phyloP scores from a whole-genome alignment of 2,113 vertebrate species.

The Campylomormyrus tamandua region DNA sequence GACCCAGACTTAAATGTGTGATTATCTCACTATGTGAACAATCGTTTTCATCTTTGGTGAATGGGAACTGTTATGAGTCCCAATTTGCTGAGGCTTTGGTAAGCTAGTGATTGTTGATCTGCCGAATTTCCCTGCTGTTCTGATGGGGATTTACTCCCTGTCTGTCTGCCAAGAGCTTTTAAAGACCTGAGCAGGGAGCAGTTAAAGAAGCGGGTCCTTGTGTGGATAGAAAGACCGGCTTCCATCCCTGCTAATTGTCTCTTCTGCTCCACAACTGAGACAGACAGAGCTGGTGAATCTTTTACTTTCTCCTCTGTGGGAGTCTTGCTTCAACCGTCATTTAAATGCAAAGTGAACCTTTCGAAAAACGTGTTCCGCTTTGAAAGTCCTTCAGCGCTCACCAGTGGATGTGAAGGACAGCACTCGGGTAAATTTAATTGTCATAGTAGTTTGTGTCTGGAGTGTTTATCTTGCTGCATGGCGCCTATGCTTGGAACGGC shows the following conservation, averaged over 20 bases:
- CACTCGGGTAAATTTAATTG: neutral
- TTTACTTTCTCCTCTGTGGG: too few species aligned
- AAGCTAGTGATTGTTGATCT: neutral
- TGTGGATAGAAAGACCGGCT: neutral
- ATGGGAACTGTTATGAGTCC: neutral
- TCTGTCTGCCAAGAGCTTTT: neutral
- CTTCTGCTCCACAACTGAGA: neutral
- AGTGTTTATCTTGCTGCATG: neutral
- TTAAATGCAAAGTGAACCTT: neutral
- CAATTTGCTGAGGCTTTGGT: neutral
- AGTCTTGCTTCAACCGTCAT: neutral
- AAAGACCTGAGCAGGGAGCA: neutral
- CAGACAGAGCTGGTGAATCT: too few species aligned
- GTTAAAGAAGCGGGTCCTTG: neutral
- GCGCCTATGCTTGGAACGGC: neutral
- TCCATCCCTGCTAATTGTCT: neutral
- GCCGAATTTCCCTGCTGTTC: neutral
- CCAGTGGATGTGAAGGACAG: neutral
- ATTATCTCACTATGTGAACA: neutral
- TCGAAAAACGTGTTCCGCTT: neutral
- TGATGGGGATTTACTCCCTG: neutral
- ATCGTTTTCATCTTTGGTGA: neutral
- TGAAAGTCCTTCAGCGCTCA: neutral
- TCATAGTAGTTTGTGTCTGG: neutral
- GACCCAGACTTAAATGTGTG: neutral